Evolutionary conservation across 2,888 invertebrate species (phyloP).

Genomic region (Exephanes ischioxanthus): DNA sequence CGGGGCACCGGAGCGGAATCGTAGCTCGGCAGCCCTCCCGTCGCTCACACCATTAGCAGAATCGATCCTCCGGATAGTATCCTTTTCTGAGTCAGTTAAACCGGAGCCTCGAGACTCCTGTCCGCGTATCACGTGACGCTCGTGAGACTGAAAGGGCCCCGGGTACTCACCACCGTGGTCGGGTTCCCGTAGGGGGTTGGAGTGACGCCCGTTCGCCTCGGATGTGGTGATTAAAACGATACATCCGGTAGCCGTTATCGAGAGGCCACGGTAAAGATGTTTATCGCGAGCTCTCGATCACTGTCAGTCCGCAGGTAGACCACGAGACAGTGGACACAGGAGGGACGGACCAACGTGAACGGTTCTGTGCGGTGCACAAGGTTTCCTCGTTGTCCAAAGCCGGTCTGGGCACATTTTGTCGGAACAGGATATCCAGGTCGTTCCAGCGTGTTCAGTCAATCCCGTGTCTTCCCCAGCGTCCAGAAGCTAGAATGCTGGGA

Average conservation of each 20-base stretch:
- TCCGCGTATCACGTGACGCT: constrained; percentile 65
- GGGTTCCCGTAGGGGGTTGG: constrained; percentile 55
- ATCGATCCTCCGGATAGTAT: constrained; percentile 29
- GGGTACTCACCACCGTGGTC: constrained; percentile 44
- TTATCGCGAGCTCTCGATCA: constrained; percentile 81
- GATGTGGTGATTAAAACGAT: constrained; percentile 83
- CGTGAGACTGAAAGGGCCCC: constrained; percentile 45
- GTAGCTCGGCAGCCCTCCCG: neutral
- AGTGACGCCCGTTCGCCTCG: constrained; percentile 73
- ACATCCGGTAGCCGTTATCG: constrained; percentile 82
- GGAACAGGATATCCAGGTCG: neutral
- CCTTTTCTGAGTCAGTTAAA: constrained; percentile 25
- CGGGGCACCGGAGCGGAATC: constrained; percentile 1
- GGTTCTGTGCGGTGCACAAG: constrained; percentile 34
- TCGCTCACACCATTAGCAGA: constrained; percentile 23
- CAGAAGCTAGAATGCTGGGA: neutral
- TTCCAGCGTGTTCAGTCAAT: neutral
- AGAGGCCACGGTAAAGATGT: constrained; percentile 72
- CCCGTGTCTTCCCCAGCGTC: neutral
- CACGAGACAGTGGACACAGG: constrained; percentile 38
- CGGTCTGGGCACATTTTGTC: neutral
- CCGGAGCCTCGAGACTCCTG: constrained; percentile 43
- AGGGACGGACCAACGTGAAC: constrained; percentile 40
- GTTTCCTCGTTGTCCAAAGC: constrained; percentile 19
- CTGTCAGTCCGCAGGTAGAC: constrained; percentile 74